A percentile compares a stretch with the other conserved stretches of the same genome.
These are phyloP conservation scores for Cataglyphis rosenhaueri DNA, from an alignment of 2,888 invertebrate species.

Conservation along the genomic window DNA sequence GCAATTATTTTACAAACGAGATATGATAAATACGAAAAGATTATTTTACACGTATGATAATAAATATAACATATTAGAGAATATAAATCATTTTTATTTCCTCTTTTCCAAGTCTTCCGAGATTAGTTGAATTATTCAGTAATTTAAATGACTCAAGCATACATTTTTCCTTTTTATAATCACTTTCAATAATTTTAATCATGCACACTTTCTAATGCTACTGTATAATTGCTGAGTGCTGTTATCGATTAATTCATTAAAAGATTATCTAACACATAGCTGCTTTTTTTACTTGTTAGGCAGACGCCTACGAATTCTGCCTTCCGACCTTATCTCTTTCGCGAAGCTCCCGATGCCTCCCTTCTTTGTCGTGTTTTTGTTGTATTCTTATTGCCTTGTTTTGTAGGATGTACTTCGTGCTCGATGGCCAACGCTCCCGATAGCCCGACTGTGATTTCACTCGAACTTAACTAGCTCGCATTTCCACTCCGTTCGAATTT, in stretches of 20 bases:
- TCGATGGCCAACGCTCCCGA: slow-evolving; percentile 44
- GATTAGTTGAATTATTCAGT: slow-evolving; percentile 1
- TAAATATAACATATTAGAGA: not conserved
- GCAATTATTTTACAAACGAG: not conserved
- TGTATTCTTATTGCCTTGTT: slow-evolving; percentile 11
- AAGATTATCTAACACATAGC: slow-evolving; percentile 51
- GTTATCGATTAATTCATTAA: slow-evolving; percentile 69
- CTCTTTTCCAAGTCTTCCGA: not conserved
- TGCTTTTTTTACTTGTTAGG: slow-evolving; percentile 35
- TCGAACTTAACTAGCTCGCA: slow-evolving; percentile 59
- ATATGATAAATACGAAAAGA: not conserved
- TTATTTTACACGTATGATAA: not conserved
- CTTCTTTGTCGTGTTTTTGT: slow-evolving; percentile 37
- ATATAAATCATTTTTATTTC: not conserved
- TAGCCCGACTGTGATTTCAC: slow-evolving; percentile 58
- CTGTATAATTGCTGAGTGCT: slow-evolving; percentile 64
- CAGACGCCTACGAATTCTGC: slow-evolving; percentile 52
- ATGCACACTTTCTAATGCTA: slow-evolving; percentile 43
- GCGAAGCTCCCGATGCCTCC: slow-evolving; percentile 46
- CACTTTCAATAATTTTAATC: slow-evolving; percentile 51
- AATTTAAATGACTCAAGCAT: not conserved
- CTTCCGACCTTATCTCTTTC: slow-evolving; percentile 61
- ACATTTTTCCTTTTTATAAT: not conserved
- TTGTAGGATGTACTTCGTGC: slow-evolving; percentile 46
- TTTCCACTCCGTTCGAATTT: slow-evolving; percentile 25